Conservation (phyloP, 2,888 invertebrate species). For the Osmoderma eremita region DNA sequence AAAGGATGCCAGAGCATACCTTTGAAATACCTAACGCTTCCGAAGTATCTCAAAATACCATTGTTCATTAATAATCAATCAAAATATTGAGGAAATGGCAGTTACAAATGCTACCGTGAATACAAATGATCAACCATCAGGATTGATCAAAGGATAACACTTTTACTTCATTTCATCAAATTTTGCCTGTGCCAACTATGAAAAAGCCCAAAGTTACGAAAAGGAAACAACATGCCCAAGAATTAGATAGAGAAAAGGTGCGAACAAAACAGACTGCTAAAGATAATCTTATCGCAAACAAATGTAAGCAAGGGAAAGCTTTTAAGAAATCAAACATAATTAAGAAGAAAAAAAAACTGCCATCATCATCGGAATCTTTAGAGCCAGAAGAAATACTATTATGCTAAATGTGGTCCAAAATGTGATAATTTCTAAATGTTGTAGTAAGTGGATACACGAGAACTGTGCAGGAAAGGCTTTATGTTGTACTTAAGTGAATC, state of each 20-base stretch:
- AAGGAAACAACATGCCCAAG: not conserved
- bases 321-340: constrained; percentile 3
- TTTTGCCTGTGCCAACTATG: not conserved
- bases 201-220: constrained; percentile 2
- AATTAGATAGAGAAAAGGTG: constrained; percentile 3
- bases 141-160: not conserved
- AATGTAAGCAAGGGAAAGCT: not conserved
- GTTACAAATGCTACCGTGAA: not conserved
- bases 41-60: too few species aligned
- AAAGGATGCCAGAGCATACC: too few species aligned
- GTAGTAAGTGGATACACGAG: not conserved
- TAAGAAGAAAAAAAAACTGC: not conserved
- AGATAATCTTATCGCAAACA: constrained; percentile 8
- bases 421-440: constrained; percentile 6
- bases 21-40: too few species aligned
- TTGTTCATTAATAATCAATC: not conserved
- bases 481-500: constrained; percentile 7
- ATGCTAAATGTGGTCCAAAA: constrained; percentile 7
- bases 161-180: not conserved
- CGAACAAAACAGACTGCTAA: not conserved
- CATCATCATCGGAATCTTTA: not conserved
- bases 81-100: not conserved
- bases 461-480: constrained; percentile 7
- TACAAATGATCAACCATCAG: not conserved
- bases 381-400: constrained; percentile 8